Base-by-base conservation (phyloP, 2,797 vertebrate species). In the Coccyzus lansbergi region DNA sequence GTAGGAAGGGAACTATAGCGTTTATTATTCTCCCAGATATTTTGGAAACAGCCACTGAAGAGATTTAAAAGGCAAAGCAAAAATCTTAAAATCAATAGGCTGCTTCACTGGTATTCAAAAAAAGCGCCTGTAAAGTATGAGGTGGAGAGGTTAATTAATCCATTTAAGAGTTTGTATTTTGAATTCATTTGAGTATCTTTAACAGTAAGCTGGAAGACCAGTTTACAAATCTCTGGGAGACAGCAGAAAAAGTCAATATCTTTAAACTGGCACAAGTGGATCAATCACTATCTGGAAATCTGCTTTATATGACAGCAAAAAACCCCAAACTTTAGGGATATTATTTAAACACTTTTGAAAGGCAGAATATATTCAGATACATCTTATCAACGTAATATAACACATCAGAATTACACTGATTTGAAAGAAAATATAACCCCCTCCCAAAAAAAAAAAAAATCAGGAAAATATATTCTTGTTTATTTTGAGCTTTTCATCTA, bases 81-180 rank as follows among this genome's bases (percentile, higher is more conserved):
- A 90, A 90, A 77, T 84, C 84, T 94, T 67, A 67, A 94, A 96
- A 94, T 96, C 96, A 87, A 92, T 95, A 79, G 26, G 29, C 70
- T 88, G 33, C 33, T 93, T 95, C 80, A 65, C 58, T 92, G 52
- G n/a, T 90, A 92, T 87, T 95, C 74, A 88, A 48, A 90, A 90
- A 26, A 67, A 74, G 49, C 82, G 53, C 8, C 60, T 93, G 9
- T 86, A 93, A 69, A 90, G 34, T 65, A 52, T 64, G 7, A 11
- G 68, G 34, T 76, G 36, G 59, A 87, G 76, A 89, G 36, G 56
- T 92, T 96, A 95, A 91, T 95, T 94, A 90, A 95, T 82, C 79
- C 28, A 75, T 71, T 62, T 93, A 84, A 86, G 26, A 64, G 34
- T 82, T 64, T 76, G 31, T 68, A 74, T 88, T 94, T 92, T 90